A percentile compares a stretch with the other conserved stretches of the same genome.
These are phyloP conservation scores for Pagetopsis macropterus DNA, from an alignment of 2,797 vertebrate genomes.

Conservation along the genomic window DNA sequence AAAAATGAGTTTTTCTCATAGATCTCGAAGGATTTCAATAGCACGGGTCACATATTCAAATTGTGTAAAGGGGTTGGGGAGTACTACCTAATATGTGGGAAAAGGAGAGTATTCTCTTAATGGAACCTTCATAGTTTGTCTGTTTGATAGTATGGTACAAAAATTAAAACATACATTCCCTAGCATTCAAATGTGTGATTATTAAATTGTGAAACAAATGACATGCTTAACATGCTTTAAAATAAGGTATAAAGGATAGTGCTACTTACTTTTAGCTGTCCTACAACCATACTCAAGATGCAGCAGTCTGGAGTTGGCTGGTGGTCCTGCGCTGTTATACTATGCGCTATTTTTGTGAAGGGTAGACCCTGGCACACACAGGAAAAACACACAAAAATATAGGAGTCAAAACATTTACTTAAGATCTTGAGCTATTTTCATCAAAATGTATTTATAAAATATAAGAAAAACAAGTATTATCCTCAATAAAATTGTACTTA, in stretches of 20 bases:
- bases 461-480: background rate
- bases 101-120: background rate
- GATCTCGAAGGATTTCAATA: too few relatives aligned
- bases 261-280: constrained; percentile 94
- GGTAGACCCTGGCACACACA: constrained; percentile 90
- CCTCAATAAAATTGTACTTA: background rate
- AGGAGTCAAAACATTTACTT: background rate
- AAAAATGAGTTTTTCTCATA: too few relatives aligned
- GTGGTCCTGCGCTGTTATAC: constrained; percentile 98
- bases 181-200: background rate
- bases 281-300: constrained; percentile 99
- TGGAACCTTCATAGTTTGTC: too few relatives aligned
- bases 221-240: background rate
- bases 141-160: background rate
- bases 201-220: background rate
- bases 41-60: too few relatives aligned
- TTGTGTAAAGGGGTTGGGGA: too few relatives aligned
- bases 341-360: constrained; percentile 98
- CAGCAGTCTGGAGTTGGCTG: constrained; percentile 97
- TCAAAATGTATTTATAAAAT: background rate
- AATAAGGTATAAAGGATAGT: background rate
- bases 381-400: constrained; percentile 12
- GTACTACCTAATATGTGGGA: background rate
- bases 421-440: background rate
- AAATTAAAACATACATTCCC: background rate